Conservation (phyloP, 2,113 vertebrate species). For the Campylorhamphus procurvoides region DNA sequence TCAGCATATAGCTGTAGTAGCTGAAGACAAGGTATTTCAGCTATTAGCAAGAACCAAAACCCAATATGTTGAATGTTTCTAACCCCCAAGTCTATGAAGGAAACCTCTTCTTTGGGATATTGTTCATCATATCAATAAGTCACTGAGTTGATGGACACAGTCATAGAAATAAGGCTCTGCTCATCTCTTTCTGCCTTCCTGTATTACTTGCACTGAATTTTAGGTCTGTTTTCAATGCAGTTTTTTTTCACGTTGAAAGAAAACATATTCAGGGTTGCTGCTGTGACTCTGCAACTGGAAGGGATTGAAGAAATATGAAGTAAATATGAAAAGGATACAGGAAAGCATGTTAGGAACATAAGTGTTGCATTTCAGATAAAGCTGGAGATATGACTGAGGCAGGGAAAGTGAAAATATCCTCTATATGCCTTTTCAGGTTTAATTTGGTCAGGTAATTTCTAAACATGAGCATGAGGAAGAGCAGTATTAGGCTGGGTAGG, state of each 20-base stretch:
- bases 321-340: neutral
- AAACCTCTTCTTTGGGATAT: neutral
- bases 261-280: neutral
- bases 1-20: neutral
- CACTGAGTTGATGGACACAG: accelerated
- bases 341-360: neutral
- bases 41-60: neutral
- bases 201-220: neutral
- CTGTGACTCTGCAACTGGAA: neutral
- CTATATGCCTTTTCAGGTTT: neutral
- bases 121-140: neutral
- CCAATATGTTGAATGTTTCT: neutral
- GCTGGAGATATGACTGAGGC: neutral
- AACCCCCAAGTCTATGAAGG: neutral
- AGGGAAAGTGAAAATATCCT: neutral
- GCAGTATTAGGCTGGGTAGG: neutral
- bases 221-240: neutral
- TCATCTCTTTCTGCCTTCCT: neutral
- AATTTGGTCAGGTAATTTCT: neutral
- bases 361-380: neutral
- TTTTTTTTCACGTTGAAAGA: neutral
- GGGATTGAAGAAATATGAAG: neutral
- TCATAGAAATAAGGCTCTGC: neutral
- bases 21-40: neutral
- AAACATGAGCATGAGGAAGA: neutral